These are phyloP conservation scores for Sphenodon punctatus DNA, from an alignment of 2,797 vertebrate species.

Conservation along the genomic window DNA sequence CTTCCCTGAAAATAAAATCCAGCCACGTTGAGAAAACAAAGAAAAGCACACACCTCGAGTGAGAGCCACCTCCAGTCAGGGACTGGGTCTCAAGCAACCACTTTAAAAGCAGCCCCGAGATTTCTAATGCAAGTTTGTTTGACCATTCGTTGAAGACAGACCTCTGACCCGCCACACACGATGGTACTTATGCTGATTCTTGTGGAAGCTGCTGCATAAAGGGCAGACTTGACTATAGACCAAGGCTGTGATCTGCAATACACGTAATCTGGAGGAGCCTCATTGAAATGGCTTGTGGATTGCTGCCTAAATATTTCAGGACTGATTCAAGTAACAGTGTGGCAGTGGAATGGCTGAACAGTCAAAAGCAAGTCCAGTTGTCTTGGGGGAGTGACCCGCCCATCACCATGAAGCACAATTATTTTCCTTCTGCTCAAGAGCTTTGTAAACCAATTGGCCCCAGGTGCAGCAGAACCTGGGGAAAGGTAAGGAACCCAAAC, in stretches of 20 bases:
- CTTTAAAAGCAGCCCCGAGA: constrained; percentile 36
- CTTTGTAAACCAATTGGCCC: constrained; percentile 9
- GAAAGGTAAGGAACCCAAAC: constrained; percentile 28
- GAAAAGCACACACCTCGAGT: constrained; percentile 33
- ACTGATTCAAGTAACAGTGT: constrained; percentile 58
- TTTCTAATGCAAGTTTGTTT: constrained; percentile 63
- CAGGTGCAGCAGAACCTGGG: constrained; percentile 21
- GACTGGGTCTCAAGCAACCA: constrained; percentile 1
- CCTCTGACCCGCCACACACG: constrained; percentile 8
- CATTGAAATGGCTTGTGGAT: no score
- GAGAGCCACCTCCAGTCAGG: constrained; percentile 11
- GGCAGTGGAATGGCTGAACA: constrained; percentile 39
- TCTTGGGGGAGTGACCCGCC: neutral
- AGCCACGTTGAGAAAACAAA: constrained; percentile 25
- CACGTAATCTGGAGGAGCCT: no score
- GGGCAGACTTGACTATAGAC: constrained; percentile 23
- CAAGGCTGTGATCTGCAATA: no score
- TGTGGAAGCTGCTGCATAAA: constrained; percentile 28
- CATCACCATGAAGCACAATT: constrained; percentile 7
- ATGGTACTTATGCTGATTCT: constrained; percentile 14
- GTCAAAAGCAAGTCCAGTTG: constrained; percentile 46
- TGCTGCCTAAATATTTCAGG: constrained; percentile 20
- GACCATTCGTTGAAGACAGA: constrained; percentile 44
- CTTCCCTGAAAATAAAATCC: neutral
- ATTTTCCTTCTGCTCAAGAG: constrained; percentile 11